phyloP scores from a whole-genome alignment of 2,888 invertebrate genomes.

The Ectemnius continuus region DNA sequence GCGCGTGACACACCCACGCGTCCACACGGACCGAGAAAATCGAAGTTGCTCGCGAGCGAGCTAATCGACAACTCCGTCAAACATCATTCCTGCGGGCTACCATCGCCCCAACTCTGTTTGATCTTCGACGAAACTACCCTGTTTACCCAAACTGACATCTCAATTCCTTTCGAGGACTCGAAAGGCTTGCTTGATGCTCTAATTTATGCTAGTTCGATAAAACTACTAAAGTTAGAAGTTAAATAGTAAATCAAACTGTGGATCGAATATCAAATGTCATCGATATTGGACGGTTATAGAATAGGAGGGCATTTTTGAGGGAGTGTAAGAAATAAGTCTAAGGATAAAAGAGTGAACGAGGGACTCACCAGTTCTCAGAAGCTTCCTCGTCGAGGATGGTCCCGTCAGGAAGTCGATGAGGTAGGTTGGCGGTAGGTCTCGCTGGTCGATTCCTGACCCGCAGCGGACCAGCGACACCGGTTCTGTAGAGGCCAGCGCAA shows the following conservation, averaged over 20 bases:
- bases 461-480: slow-evolving; percentile 75
- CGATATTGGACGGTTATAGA: too few relatives aligned
- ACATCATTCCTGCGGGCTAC: neutral
- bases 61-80: slow-evolving; percentile 3
- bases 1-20: too few relatives aligned
- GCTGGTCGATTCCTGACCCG: slow-evolving; percentile 74
- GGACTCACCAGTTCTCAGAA: slow-evolving; percentile 74
- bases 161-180: too few relatives aligned
- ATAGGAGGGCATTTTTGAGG: too few relatives aligned
- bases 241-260: too few relatives aligned
- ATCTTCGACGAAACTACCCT: too few relatives aligned
- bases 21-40: too few relatives aligned
- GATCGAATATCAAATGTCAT: too few relatives aligned
- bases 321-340: neutral
- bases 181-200: too few relatives aligned
- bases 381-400: slow-evolving; percentile 83
- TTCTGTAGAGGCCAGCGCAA: slow-evolving; percentile 77
- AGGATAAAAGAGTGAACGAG: slow-evolving; percentile 1
- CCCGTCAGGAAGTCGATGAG: slow-evolving; percentile 82
- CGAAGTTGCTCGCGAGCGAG: neutral
- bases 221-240: too few relatives aligned
- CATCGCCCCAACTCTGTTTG: neutral
- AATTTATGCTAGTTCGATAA: too few relatives aligned
- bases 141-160: too few relatives aligned
- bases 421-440: slow-evolving; percentile 80